Conservation (phyloP, 2,113 vertebrate species). For the Trichechus manatus region DNA sequence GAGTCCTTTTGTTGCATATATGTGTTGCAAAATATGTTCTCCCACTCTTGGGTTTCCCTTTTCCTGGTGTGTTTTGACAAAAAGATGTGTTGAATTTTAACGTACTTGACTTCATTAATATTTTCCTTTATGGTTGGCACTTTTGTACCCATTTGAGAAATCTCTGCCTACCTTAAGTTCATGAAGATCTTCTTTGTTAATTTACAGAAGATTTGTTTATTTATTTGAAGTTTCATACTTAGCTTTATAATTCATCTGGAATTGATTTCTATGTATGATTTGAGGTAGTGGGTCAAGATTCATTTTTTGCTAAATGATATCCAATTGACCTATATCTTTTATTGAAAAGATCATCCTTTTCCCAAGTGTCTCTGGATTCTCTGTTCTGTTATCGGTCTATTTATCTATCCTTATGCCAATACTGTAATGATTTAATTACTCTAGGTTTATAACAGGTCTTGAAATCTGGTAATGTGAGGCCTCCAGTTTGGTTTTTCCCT, state of each 20-base stretch:
- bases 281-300: neutral
- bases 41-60: neutral
- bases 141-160: neutral
- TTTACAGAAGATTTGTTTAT: neutral
- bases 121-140: constrained; percentile 17
- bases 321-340: neutral
- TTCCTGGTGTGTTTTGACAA: neutral
- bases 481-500: neutral
- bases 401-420: neutral
- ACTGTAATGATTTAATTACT: too few relatives aligned
- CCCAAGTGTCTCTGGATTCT: neutral
- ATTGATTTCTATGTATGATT: neutral
- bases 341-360: neutral
- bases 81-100: neutral
- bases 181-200: constrained; percentile 4
- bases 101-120: neutral
- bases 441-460: neutral
- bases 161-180: neutral
- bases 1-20: neutral
- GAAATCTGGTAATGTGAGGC: neutral
- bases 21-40: constrained; percentile 8
- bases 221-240: neutral
- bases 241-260: neutral
- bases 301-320: neutral
- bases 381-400: neutral